Evolutionary conservation across 2,888 invertebrate species (phyloP), one percentile per base, ranked within the genome.

Genomic region (Epistrophella euchroma): DNA sequence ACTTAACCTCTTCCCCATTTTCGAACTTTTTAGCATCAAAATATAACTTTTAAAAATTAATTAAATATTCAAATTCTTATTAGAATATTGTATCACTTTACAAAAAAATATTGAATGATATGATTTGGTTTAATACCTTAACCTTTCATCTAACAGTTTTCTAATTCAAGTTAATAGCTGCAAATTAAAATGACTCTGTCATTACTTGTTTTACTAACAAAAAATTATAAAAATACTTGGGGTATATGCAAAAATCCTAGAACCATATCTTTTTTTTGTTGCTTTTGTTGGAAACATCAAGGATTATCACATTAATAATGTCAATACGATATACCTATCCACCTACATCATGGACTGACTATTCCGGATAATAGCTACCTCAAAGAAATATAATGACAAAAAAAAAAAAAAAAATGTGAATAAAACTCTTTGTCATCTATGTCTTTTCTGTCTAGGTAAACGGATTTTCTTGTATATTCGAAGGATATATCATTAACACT

Each of bases 401-500:
- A 1, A 37, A 19, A 22, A 52, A 22, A 40, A 40, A 40, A 17
- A 66, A 35, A 60, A 25, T 40, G 19, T 50, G 22, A 50, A 68
- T 50, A 68, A 68, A 50, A 25, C 50, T 37, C 52, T 68, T 68
- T 52, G 68, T 52, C 37, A 68, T 17, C 2, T 25, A 13, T 37
- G 25, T 52, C 68, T 47, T n/a, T 10, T 22, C 64, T 47, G 64
- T 52, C 50, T 71, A 56, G 71, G 71, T 85, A 85, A 85, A 85
- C 80, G 84, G 84, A 85, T 85, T 85, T 80, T 76, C 76, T 76
- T 86, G 72, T 81, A 77, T 77, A 77, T 77, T 86, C 71, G 19
- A 74, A 71, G 76, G 73, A 82, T 78, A 77, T 82, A 82, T 77
- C 86, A 86, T 86, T 82, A 86, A 86, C 86, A 86, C 86, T 77